Base-by-base conservation (phyloP, 1,140 invertebrate species). In the Brachionus sp. region DNA sequence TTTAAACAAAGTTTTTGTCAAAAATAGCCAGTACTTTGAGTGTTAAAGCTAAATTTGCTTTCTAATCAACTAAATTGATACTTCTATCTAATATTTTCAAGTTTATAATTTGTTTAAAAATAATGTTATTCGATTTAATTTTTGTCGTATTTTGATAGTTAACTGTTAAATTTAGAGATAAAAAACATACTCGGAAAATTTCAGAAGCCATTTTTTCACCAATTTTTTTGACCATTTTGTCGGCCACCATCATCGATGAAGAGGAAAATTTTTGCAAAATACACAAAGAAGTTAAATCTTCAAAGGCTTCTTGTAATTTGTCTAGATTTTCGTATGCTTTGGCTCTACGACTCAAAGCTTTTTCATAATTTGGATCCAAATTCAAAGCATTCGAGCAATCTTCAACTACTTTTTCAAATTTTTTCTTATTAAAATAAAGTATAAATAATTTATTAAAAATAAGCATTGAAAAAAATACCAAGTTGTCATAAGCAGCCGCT, bases 401-500 rank as follows among this genome's bases (percentile, higher is more conserved):
- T 84, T 92, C 91, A 85, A 95, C 93, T 0, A 97, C 95, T 84
- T 92, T 90, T 82, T 92, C 91, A 91, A 93, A 94, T 88, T 95
- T 94, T 89, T 94, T 93, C 89, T 75, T 93, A 85, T 66, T 87
- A 84, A 57, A 37, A 86, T 77, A 84, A 83, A 85, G 44, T n/a
- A 12, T 77, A 66, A 84, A 29, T 10, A 23, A 29, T 68, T 19
- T 3, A 42, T 75, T 12, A n/a, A 82, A 77, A 82, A 62, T 5
- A 5, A 16, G 3, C 3, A 5, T 66, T 5, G 10, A 39, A 44
- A 29, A 16, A 86, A 86, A 90, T 89, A 93, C 92, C 90, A 96
- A 90, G 87, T 95, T 94, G 89, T 97, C 95, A 90, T 95, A 95
- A 29, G 95, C 94, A 46, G 96, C 96, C 5, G 96, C 96, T 87